A percentile compares a stretch with the other conserved stretches of the same genome.
These are phyloP conservation scores for Eolophus roseicapilla DNA, from an alignment of 2,113 vertebrate species.

Conservation along the genomic window DNA sequence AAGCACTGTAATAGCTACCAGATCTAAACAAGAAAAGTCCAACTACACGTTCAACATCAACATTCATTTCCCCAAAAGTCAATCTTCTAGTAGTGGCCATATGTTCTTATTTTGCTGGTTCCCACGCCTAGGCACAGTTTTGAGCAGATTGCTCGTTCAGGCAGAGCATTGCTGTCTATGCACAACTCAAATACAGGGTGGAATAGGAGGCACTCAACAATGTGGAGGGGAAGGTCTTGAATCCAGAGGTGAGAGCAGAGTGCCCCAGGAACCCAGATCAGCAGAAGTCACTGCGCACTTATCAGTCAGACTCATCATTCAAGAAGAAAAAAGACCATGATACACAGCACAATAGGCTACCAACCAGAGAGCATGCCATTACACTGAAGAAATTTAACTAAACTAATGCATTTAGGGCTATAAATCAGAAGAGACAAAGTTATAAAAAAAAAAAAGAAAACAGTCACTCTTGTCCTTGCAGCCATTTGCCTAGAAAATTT, in stretches of 20 bases:
- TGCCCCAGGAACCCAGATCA: neutral
- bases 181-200: too few relatives aligned
- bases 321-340: neutral
- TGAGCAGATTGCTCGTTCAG: neutral
- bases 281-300: neutral
- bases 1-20: neutral
- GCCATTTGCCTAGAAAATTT: neutral
- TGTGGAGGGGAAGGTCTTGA: fast-evolving
- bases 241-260: fast-evolving
- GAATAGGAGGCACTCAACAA: neutral
- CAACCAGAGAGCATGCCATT: neutral
- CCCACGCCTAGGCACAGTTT: fast-evolving
- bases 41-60: neutral
- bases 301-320: neutral
- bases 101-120: neutral
- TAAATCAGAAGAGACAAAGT: neutral
- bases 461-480: neutral
- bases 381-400: neutral
- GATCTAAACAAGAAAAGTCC: neutral
- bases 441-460: neutral
- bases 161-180: neutral
- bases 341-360: fast-evolving
- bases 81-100: neutral
- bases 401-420: neutral
- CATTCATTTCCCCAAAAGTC: neutral